Evolutionary conservation across 2,113 vertebrate genomes (phyloP), one percentile per base, ranked within the genome.

Genomic region (Polypterus bichir): DNA sequence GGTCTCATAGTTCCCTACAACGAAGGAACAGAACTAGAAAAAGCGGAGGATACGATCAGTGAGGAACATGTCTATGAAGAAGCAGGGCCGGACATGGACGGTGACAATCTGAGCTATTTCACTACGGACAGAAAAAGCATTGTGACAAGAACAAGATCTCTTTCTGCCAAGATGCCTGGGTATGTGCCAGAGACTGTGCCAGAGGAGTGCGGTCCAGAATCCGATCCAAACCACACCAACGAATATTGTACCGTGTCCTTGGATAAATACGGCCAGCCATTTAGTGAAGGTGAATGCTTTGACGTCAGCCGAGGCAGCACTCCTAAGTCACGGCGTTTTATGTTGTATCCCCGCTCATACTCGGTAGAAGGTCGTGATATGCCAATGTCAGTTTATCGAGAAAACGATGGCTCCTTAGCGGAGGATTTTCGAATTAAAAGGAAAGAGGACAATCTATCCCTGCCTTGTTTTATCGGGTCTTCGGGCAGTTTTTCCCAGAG

Each of bases 141-240:
- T 53, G 84, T 91, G 66, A 83, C 86, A 1, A 84, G 94, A 73
- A 89, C 91, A 61, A 83, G 93, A 57, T 93, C 96, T 0, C 93
- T 93, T 54, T 96, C 93, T 10, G 91, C 89, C 1, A 97, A 92
- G 76, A 73, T 93, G 70, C 80, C 91, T 0, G 91, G 91, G 62
- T 91, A 79, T n/a, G 94, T 98, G 49, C 94, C 96, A 49, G 94
- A 97, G 78, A 97, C 96, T 1, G 94, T 97, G 53, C 93, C 89
- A 5, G 96, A 98, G 76, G 96, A 98, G 77, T 81, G 79, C 1
- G 90, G 87, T 45, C 81, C 85, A 7, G 94, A 96, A 65, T 81
- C 66, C 10, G 80, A 78, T 59, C 49, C 70, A 1, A 51, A 71
- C 5, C 82, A 86, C 66, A 71, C 68, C 59, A 77, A 78, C 11